Conservation (phyloP, 2,113 vertebrate species). For the Heloderma charlesbogerti region DNA sequence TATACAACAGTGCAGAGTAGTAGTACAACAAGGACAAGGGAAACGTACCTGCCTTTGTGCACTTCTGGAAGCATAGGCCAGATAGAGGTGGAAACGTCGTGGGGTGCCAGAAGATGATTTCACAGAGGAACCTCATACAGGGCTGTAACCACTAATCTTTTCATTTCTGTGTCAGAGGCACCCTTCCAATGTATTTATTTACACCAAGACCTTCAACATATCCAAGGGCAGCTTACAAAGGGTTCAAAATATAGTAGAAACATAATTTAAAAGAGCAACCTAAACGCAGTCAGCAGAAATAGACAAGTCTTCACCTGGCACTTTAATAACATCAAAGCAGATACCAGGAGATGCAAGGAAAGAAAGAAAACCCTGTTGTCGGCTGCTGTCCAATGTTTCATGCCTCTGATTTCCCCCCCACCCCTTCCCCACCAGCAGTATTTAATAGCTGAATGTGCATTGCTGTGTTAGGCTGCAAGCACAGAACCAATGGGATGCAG, state of each 20-base stretch:
- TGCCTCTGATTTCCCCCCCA: not conserved
- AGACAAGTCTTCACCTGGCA: no score
- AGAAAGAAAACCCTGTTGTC: not conserved
- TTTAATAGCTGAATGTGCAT: not conserved
- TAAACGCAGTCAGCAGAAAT: no score
- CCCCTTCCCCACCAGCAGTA: not conserved
- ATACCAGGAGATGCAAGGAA: no score
- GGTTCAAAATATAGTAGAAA: no score
- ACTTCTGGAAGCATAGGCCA: not conserved
- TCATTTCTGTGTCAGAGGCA: not conserved
- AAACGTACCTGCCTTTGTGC: not conserved
- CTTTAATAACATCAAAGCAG: no score
- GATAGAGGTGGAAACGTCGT: not conserved
- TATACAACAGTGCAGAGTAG: not conserved
- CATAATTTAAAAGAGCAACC: no score
- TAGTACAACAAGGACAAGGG: not conserved
- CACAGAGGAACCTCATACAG: not conserved
- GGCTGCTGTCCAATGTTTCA: not conserved
- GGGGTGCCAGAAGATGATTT: not conserved
- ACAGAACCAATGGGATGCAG: not conserved
- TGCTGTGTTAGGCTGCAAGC: not conserved
- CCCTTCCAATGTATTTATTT: not conserved
- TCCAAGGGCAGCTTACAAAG: no score
- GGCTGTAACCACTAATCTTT: not conserved
- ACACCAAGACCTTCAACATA: no score